Conservation (phyloP, 2,113 vertebrate genomes). For the Elachura formosa region DNA sequence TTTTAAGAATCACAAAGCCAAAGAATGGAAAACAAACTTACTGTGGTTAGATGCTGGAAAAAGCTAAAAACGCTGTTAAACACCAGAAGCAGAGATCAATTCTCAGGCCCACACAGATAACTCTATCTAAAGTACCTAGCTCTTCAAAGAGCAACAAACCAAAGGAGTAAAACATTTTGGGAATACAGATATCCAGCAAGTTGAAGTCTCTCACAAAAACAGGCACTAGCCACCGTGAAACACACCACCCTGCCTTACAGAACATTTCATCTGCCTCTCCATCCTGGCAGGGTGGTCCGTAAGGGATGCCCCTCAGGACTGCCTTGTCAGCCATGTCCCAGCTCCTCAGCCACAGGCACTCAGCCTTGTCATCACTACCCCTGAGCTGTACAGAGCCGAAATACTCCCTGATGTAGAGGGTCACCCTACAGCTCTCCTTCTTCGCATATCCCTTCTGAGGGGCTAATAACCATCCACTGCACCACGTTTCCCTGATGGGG, state of each 20-base stretch:
- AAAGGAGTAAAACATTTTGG: background rate
- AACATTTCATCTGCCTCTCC: background rate
- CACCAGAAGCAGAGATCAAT: background rate
- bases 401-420: background rate
- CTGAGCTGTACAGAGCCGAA: background rate
- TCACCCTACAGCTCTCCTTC: background rate
- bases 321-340: background rate
- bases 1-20: background rate
- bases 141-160: background rate
- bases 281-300: too few species aligned
- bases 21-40: background rate
- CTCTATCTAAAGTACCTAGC: background rate
- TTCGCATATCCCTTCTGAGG: background rate
- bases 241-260: background rate
- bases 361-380: background rate
- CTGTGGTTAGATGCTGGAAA: background rate
- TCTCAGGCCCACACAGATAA: background rate
- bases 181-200: background rate
- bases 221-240: background rate
- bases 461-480: background rate
- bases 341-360: background rate
- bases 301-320: background rate
- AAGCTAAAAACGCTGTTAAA: background rate
- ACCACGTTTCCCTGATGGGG: fast-evolving
- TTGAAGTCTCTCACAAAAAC: background rate